Conservation (phyloP, 2,113 vertebrate species). For the Myanophis thanlyinensis region DNA sequence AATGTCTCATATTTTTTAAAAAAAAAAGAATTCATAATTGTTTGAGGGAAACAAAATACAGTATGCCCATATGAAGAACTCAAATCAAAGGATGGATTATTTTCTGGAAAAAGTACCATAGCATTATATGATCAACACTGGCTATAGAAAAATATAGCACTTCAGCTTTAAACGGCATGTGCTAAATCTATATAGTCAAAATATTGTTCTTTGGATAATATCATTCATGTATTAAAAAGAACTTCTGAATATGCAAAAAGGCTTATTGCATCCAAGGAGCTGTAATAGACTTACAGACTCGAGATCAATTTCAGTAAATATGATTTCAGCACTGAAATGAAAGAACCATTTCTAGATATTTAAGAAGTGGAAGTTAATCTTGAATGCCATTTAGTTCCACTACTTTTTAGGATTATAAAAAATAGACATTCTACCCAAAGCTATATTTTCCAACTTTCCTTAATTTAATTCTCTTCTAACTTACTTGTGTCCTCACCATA, state of each 20-base stretch:
- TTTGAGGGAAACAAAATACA: neutral
- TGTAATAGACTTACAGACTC: neutral
- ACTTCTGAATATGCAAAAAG: neutral
- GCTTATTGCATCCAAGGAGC: neutral
- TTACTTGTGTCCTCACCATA: neutral
- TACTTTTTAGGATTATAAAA: neutral
- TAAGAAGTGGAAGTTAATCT: neutral
- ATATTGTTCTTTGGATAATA: neutral
- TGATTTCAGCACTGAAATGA: neutral
- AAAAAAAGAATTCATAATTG: neutral
- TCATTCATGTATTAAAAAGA: neutral
- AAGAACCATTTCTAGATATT: neutral
- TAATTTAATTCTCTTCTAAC: rapidly evolving
- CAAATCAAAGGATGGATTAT: neutral
- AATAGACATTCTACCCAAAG: neutral
- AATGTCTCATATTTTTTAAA: neutral
- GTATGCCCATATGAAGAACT: neutral
- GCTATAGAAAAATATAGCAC: neutral
- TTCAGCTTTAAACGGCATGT: neutral
- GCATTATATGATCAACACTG: neutral
- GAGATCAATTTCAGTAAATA: neutral
- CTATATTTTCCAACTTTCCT: neutral
- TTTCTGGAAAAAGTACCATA: neutral
- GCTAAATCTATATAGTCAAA: neutral
- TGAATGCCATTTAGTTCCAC: neutral